phyloP scores from a whole-genome alignment of 1,140 invertebrate species.

The Diorhabda elongata region DNA sequence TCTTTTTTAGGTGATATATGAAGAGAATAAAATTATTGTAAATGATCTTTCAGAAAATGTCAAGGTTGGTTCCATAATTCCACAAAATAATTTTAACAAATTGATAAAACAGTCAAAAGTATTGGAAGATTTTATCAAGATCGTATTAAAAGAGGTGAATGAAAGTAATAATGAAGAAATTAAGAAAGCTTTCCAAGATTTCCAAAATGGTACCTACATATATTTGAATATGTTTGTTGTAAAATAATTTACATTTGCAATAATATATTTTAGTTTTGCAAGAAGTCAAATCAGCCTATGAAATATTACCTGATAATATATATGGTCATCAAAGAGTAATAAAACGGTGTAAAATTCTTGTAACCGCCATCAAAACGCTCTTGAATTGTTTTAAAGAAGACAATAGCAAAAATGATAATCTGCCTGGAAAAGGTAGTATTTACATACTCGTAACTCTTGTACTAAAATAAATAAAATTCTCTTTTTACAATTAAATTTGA shows the following conservation, averaged over 20 bases:
- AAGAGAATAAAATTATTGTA: slow-evolving; percentile 26
- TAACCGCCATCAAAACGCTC: slow-evolving; percentile 26
- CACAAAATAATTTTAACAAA: slow-evolving; percentile 14
- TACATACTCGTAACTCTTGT: background rate
- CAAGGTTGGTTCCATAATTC: slow-evolving; percentile 6
- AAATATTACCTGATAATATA: slow-evolving; percentile 22
- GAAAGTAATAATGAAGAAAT: slow-evolving; percentile 17
- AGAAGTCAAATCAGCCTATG: slow-evolving; percentile 30
- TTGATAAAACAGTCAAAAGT: slow-evolving; percentile 24
- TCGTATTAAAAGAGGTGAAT: slow-evolving; percentile 17
- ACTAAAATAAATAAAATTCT: too few species aligned
- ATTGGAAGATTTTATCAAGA: slow-evolving; percentile 25
- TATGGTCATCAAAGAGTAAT: slow-evolving; percentile 22
- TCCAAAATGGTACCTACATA: slow-evolving; percentile 19
- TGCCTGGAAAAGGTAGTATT: background rate
- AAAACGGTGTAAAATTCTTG: slow-evolving; percentile 33
- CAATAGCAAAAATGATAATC: slow-evolving; percentile 5
- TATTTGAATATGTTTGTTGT: background rate
- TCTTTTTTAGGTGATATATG: slow-evolving; percentile 31
- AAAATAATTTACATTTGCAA: background rate
- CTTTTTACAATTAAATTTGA: too few species aligned
- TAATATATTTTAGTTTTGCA: slow-evolving; percentile 27
- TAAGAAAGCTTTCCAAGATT: slow-evolving; percentile 22
- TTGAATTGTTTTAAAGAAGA: slow-evolving; percentile 22
- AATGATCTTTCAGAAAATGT: slow-evolving; percentile 25